Evolutionary conservation across 2,888 invertebrate species (phyloP).

Genomic region (Tortrix viridana): DNA sequence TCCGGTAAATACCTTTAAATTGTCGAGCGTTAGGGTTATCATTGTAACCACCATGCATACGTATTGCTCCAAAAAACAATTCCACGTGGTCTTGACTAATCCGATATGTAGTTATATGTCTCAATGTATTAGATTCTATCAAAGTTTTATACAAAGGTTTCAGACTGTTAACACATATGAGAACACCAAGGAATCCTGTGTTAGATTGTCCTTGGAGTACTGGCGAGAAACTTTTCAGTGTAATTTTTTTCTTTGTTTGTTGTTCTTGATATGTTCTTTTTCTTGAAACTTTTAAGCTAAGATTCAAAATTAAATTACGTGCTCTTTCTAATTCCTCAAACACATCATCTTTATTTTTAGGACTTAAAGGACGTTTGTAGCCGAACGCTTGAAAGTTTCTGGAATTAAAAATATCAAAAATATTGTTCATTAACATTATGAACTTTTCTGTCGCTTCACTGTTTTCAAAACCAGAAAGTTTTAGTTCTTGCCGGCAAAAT

Average conservation of each 20-base stretch:
- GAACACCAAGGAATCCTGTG: constrained; percentile 39
- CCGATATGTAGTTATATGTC: constrained; percentile 29
- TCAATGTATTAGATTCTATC: constrained; percentile 13
- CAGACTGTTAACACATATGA: constrained; percentile 34
- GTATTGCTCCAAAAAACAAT: constrained; percentile 41
- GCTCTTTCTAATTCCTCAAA: constrained; percentile 16
- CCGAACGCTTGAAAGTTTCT: constrained; percentile 38
- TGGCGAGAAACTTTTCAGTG: not conserved
- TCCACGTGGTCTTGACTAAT: too few relatives aligned
- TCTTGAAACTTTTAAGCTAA: constrained; percentile 9
- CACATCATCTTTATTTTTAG: constrained; percentile 4
- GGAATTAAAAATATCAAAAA: constrained; percentile 43
- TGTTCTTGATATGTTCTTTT: not conserved
- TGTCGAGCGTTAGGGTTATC: constrained; percentile 42
- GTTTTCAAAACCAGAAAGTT: constrained; percentile 35
- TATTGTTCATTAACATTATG: constrained; percentile 36
- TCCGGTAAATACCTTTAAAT: constrained; percentile 39
- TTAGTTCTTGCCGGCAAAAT: constrained; percentile 37
- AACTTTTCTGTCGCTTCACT: constrained; percentile 37
- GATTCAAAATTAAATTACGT: constrained; percentile 19
- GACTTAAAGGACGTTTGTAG: constrained; percentile 12
- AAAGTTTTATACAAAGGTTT: constrained; percentile 14
- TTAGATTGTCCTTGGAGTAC: not conserved
- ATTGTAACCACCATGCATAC: constrained; percentile 42
- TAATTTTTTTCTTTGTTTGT: constrained; percentile 3